Conservation (phyloP, 1,140 invertebrate species). For the Antheraea pernyi region DNA sequence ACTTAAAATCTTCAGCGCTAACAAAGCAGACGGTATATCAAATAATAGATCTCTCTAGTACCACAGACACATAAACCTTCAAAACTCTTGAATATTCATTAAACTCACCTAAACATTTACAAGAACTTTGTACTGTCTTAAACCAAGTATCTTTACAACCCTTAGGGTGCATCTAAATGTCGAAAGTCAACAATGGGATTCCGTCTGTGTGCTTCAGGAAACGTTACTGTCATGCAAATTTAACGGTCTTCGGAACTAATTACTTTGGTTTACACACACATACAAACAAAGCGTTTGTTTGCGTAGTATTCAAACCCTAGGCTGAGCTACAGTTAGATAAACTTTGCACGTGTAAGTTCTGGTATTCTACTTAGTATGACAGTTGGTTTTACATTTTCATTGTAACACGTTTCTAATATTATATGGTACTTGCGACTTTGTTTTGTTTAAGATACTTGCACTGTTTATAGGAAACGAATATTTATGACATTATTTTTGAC, state of each 20-base stretch:
- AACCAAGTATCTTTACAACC: constrained; percentile 43
- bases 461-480: too few relatives aligned
- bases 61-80: background rate
- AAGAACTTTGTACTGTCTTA: constrained; percentile 22
- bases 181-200: constrained; percentile 32
- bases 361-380: constrained; percentile 44
- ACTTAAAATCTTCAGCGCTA: too few relatives aligned
- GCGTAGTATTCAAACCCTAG: constrained; percentile 57
- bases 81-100: constrained; percentile 39
- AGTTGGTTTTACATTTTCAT: constrained; percentile 43
- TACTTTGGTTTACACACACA: constrained; percentile 42
- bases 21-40: background rate
- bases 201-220: constrained; percentile 30
- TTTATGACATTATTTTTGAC: too few relatives aligned
- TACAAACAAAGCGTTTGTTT: constrained; percentile 53
- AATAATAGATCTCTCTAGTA: background rate
- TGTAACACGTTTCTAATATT: background rate
- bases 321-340: constrained; percentile 35
- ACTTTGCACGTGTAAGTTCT: constrained; percentile 63
- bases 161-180: constrained; percentile 61
- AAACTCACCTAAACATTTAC: background rate
- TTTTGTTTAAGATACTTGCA: too few relatives aligned
- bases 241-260: constrained; percentile 56
- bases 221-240: constrained; percentile 57
- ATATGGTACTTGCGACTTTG: too few relatives aligned